phyloP scores from a whole-genome alignment of 2,888 invertebrate genomes.

The Stenotaenia linearis region DNA sequence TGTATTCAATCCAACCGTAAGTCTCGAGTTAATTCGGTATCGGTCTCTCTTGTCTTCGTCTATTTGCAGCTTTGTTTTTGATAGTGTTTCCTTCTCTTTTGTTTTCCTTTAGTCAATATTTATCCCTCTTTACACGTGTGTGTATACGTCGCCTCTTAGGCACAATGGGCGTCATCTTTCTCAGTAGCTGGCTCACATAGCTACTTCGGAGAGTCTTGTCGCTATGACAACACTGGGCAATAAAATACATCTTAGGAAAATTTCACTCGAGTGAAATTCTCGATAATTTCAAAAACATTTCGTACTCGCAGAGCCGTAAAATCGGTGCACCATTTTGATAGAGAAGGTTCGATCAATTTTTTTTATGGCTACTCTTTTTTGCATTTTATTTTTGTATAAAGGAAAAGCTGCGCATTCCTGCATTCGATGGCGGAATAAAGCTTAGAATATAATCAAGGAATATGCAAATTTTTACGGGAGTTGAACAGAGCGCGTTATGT shows the following conservation, averaged over 20 bases:
- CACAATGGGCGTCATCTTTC: slow-evolving; percentile 3
- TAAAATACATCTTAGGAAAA: background rate
- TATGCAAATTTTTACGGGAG: background rate
- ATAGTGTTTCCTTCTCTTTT: background rate
- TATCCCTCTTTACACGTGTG: background rate
- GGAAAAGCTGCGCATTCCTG: background rate
- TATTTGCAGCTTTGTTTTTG: background rate
- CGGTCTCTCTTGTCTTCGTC: background rate
- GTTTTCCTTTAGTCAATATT: slow-evolving; percentile 6
- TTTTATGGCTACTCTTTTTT: background rate
- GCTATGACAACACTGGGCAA: background rate
- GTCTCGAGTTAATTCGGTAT: background rate
- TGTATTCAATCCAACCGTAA: background rate
- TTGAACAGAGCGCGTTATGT: slow-evolving; percentile 4
- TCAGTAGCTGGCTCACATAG: background rate
- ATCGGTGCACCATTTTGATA: background rate
- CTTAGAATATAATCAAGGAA: slow-evolving; percentile 6
- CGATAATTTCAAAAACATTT: background rate
- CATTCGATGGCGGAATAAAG: background rate
- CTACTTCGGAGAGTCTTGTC: background rate
- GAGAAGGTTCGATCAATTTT: slow-evolving; percentile 8
- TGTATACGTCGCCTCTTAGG: background rate
- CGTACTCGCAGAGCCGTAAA: background rate
- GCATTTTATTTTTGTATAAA: background rate
- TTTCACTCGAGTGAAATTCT: background rate